Evolutionary conservation across 92 coral and sea anemone species (phyloP).

Genomic region (Epizoanthus stellaris): DNA sequence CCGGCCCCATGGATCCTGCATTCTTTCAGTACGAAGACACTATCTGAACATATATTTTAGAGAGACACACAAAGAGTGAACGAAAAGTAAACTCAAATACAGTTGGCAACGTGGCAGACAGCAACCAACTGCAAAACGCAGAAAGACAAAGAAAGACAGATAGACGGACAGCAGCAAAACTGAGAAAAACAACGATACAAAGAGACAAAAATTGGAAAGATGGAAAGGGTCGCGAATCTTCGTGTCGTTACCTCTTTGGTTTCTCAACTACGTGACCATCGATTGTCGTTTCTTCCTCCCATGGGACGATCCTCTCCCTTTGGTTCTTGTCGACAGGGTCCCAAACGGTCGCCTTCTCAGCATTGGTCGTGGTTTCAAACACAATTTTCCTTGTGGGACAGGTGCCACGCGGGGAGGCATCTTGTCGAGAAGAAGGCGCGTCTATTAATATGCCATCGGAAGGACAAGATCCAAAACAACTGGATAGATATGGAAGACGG

Average conservation of each 20-base stretch:
- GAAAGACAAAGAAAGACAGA: no score
- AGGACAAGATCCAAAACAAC: background rate
- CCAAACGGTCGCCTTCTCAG: background rate
- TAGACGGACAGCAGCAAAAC: no score
- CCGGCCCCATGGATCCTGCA: no score
- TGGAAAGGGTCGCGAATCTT: accelerated
- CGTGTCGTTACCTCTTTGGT: background rate
- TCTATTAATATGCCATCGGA: background rate
- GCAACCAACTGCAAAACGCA: no score
- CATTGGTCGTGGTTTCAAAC: background rate
- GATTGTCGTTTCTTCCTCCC: background rate
- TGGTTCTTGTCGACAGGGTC: background rate
- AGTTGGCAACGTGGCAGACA: no score
- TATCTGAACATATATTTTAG: no score
- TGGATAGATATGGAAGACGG: background rate
- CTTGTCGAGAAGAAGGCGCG: background rate
- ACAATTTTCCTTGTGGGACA: background rate
- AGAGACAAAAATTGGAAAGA: background rate
- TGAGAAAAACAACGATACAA: no score
- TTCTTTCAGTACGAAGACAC: no score
- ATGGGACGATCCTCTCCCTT: background rate
- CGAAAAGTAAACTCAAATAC: no score
- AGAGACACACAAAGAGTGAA: no score
- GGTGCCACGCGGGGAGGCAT: background rate
- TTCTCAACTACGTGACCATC: background rate